Conservation (phyloP, 2,888 invertebrate genomes). For the Teleiodes luculella region DNA sequence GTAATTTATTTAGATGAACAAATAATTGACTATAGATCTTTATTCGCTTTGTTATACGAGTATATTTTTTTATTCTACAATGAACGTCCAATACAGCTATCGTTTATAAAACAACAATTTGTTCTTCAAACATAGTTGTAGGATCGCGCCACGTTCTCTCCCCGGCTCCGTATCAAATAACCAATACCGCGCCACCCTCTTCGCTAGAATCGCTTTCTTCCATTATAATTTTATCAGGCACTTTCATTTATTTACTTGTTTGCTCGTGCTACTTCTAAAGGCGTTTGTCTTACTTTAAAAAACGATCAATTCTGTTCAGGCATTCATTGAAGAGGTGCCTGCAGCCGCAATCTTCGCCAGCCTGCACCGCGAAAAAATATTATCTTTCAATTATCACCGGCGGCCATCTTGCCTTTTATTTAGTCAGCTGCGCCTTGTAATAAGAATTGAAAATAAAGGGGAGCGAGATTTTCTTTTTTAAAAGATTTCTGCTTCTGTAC, state of each 20-base stretch:
- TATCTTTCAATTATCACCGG: constrained; percentile 61
- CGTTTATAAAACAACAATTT: too few relatives aligned
- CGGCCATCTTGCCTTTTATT: constrained; percentile 46
- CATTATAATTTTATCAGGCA: neutral
- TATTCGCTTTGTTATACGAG: too few relatives aligned
- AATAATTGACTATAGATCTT: too few relatives aligned
- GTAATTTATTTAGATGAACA: too few relatives aligned
- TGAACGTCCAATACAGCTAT: too few relatives aligned
- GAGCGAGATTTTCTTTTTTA: constrained; percentile 18
- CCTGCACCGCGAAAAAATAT: constrained; percentile 56
- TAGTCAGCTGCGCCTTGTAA: constrained; percentile 52
- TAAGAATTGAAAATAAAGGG: constrained; percentile 54
- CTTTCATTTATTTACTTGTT: constrained; percentile 7
- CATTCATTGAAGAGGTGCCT: constrained; percentile 25
- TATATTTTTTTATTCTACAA: too few relatives aligned
- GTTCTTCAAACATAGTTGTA: too few relatives aligned
- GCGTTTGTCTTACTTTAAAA: constrained; percentile 10
- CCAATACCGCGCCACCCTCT: neutral
- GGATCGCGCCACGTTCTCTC: too few relatives aligned
- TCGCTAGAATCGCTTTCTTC: neutral
- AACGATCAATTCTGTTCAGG: constrained; percentile 10
- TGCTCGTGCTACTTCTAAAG: neutral
- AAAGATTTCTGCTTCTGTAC: constrained; percentile 17
- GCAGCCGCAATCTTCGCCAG: constrained; percentile 35
- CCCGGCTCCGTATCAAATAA: neutral